Evolutionary conservation across 2,113 vertebrate species (phyloP).

Genomic region (Brachyistius frenatus): DNA sequence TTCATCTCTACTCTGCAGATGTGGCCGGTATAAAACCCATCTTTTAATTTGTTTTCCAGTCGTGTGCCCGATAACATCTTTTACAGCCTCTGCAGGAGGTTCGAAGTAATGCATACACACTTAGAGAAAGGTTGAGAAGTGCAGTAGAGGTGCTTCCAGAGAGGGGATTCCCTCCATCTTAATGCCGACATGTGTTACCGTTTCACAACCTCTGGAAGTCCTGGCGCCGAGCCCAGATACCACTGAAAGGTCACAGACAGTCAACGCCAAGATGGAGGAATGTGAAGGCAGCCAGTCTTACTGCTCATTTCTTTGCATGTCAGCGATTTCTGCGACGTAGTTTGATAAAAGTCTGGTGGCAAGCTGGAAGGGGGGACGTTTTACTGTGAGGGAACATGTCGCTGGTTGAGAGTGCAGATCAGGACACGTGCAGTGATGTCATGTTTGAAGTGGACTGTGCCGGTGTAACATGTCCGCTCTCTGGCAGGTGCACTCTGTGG

Average conservation of each 20-base stretch:
- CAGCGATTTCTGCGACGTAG: slow-evolving; percentile 11
- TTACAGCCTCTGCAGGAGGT: slow-evolving; percentile 35
- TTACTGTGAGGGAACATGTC: not conserved
- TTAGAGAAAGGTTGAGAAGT: not conserved
- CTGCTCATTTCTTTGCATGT: slow-evolving; percentile 21
- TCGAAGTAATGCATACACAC: slow-evolving; percentile 12
- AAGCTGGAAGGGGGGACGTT: not conserved
- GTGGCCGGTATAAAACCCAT: not conserved
- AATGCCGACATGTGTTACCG: slow-evolving; percentile 26
- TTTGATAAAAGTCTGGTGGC: not conserved
- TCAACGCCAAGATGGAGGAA: slow-evolving; percentile 52
- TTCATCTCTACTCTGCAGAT: slow-evolving; percentile 6
- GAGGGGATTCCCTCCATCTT: slow-evolving; percentile 45
- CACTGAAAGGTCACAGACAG: slow-evolving; percentile 30
- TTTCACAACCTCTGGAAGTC: slow-evolving; percentile 18
- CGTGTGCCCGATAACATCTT: not conserved
- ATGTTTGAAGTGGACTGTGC: slow-evolving; percentile 14
- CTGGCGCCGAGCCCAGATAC: slow-evolving; percentile 32
- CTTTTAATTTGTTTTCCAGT: slow-evolving; percentile 19
- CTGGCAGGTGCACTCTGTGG: slow-evolving; percentile 42
- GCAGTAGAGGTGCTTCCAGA: slow-evolving; percentile 30
- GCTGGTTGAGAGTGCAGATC: slow-evolving; percentile 27
- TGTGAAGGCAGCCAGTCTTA: slow-evolving; percentile 37
- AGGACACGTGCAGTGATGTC: slow-evolving; percentile 12
- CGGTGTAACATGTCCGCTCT: slow-evolving; percentile 13